Conservation (phyloP, 2,113 vertebrate species). For the Ptilonorhynchus violaceus region DNA sequence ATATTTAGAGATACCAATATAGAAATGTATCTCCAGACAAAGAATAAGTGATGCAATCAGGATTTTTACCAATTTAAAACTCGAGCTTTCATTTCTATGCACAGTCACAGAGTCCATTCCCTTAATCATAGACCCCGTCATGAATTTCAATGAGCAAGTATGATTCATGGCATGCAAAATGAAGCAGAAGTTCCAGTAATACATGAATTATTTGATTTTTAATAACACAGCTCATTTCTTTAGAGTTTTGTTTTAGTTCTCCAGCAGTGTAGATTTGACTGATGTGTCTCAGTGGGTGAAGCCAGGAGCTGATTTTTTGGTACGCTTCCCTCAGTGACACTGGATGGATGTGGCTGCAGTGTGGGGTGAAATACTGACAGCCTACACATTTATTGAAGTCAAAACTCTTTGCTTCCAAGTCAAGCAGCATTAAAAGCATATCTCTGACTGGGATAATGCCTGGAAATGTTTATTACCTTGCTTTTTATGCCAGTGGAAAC, state of each 20-base stretch:
- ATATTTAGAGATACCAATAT: background rate
- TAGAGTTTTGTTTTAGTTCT: constrained; percentile 35
- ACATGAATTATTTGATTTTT: constrained; percentile 57
- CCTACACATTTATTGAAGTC: background rate
- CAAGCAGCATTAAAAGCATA: background rate
- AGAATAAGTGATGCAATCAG: background rate
- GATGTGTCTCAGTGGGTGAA: constrained; percentile 12
- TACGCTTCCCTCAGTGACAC: background rate
- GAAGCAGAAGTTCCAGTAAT: constrained; percentile 44
- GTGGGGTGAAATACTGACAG: background rate
- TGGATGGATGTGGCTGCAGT: background rate
- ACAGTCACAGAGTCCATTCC: constrained; percentile 8
- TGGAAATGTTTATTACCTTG: background rate
- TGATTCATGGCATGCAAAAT: constrained; percentile 44
- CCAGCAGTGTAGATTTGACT: constrained; percentile 19
- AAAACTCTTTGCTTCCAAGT: background rate
- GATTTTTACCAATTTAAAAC: background rate
- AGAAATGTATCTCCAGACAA: background rate
- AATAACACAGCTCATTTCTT: constrained; percentile 34
- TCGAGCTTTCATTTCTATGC: background rate
- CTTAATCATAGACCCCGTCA: background rate
- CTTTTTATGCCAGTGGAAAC: background rate
- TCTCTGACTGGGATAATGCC: background rate
- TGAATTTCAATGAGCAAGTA: constrained; percentile 30
- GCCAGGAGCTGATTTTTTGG: constrained; percentile 14